Conservation (phyloP, 2,888 invertebrate genomes). For the Euproctis similis region DNA sequence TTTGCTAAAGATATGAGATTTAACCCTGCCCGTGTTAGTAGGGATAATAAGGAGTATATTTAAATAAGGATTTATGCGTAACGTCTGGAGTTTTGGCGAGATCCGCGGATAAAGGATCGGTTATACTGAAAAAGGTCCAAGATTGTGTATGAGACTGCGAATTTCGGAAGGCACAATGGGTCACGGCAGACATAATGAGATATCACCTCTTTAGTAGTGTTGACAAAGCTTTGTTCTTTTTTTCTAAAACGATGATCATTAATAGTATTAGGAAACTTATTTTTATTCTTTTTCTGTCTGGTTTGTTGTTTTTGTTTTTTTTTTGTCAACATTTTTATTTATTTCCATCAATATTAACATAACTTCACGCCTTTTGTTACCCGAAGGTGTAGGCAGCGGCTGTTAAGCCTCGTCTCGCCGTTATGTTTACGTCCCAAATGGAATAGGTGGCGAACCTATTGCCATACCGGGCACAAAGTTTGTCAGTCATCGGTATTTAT, state of each 20-base stretch:
- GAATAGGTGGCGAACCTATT: too few relatives aligned
- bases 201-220: conserved; percentile 33
- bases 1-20: too few relatives aligned
- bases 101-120: conserved; percentile 65
- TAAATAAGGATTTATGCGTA: conserved; percentile 75
- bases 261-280: conserved; percentile 26
- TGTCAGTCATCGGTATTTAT: too few relatives aligned
- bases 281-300: too few relatives aligned
- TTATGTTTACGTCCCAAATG: too few relatives aligned
- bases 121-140: conserved; percentile 48
- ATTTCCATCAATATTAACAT: too few relatives aligned
- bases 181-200: conserved; percentile 32
- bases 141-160: conserved; percentile 44
- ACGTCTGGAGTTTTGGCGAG: conserved; percentile 73
- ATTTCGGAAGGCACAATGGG: conserved; percentile 49
- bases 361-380: too few relatives aligned
- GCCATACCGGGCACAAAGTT: too few relatives aligned
- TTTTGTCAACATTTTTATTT: conserved; percentile 1
- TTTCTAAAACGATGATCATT: conserved; percentile 21
- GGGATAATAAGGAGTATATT: conserved; percentile 64
- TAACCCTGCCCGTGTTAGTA: too few relatives aligned
- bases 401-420: too few relatives aligned
- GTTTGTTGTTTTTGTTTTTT: conserved; percentile 13
- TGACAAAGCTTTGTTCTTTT: conserved; percentile 23
- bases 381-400: too few relatives aligned